Percentiles rank a stretch among this genome's conserved stretches.
These are phyloP conservation scores for Ramphastos sulfuratus DNA, from an alignment of 2,113 vertebrate species.

Conservation along the genomic window DNA sequence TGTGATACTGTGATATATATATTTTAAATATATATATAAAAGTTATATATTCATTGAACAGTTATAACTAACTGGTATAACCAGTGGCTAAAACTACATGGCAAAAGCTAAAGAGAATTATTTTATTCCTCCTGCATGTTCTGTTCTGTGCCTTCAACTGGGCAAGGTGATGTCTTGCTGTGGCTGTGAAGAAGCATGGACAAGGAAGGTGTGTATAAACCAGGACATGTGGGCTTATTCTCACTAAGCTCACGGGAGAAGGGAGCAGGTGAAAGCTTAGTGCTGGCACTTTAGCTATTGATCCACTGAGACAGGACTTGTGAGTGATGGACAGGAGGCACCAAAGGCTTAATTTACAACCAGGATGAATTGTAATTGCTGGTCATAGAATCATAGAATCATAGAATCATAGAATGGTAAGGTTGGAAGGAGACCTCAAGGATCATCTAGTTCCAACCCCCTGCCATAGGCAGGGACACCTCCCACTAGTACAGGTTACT, in stretches of 20 bases:
- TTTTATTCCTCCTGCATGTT: background rate
- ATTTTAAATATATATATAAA: too few species aligned
- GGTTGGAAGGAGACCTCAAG: too few species aligned
- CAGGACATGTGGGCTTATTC: rapidly evolving
- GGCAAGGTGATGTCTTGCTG: background rate
- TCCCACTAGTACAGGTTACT: too few species aligned
- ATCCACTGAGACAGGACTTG: background rate
- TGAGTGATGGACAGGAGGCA: background rate
- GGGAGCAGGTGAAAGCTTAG: background rate
- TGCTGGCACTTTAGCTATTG: background rate
- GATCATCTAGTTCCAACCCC: too few species aligned
- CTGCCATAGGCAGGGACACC: too few species aligned
- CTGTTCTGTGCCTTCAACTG: background rate
- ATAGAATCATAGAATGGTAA: too few species aligned
- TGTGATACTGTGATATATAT: too few species aligned
- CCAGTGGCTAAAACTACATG: background rate
- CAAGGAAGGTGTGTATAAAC: background rate
- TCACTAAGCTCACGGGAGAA: background rate
- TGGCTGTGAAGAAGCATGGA: rapidly evolving
- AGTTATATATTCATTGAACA: background rate
- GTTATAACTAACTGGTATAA: background rate
- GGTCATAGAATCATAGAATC: background rate
- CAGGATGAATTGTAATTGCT: background rate
- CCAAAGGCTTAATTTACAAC: background rate
- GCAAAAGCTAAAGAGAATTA: background rate